Base-by-base conservation (phyloP, 2,113 vertebrate genomes). In the Melospiza georgiana region DNA sequence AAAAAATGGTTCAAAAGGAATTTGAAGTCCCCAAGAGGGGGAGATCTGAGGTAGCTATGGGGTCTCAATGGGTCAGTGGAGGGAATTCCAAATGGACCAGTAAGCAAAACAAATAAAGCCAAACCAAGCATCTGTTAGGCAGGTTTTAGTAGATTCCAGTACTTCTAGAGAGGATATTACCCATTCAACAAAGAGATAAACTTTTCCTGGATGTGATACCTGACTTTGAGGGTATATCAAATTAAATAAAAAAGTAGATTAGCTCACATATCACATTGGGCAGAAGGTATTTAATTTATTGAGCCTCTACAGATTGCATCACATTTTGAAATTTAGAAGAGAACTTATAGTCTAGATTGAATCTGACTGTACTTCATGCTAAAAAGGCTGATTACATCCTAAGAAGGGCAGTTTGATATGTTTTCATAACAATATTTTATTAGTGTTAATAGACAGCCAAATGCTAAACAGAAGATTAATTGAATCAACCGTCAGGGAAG, bases 401-500 rank as follows among this genome's bases (percentile, higher is more conserved):
- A 62, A 83, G 65, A 92, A 78, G 62, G 58, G 44, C 72, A 90
- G 66, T 54, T 52, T 54, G 74, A 35, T 87, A 57, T 69, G 39
- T 78, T 94, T 84, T 81, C 61, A 35, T 84, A 92, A 82, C 62
- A 84, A 51, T 74, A 89, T 83, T 92, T 92, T 95, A 73, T 91
- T 82, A 82, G 31, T 4, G 1, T 72, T 81, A 84, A 79, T 68
- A 83, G 63, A n/a, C 67, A 95, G 77, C 24, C 43, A 92, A 92
- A 93, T 94, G 91, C 68, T 71, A 74, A 91, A 88, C 20, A 52
- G 78, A 93, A 87, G 90, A 95, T 84, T 85, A 93, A 94, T 86
- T 72, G 78, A 91, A 88, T 46, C 31, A 84, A 66, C 76, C 48
- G 63, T 33, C 52, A 81, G 65, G 37, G 35, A 92, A 91, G 57